Evolutionary conservation across 2,113 vertebrate genomes (phyloP), one percentile per base, ranked within the genome.

Genomic region (Agelaius tricolor): DNA sequence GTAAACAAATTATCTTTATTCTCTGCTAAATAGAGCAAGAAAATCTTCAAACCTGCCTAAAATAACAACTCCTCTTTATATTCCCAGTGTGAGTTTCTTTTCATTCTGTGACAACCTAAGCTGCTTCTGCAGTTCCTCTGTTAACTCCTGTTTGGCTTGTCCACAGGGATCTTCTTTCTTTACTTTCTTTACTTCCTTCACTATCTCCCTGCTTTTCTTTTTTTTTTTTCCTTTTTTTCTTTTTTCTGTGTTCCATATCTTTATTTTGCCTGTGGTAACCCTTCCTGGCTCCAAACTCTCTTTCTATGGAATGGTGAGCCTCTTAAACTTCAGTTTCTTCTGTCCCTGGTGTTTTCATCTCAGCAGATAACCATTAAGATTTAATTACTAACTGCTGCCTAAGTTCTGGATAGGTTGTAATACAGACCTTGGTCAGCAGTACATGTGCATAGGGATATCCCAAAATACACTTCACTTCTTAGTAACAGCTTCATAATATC

Each of bases 1-100:
- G 81, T 95, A 96, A 96, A 95, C 87, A 96, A 96, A 94, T 96
- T 92, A 93, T 87, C 89, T 91, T 96, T 96, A 93, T 92, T 92
- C 84, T 92, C 73, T 95, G 91, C 84, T 97, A 95, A 96, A 96
- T 86, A 95, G 95, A 96, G 92, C 90, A 95, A 93, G 90, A 94
- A 95, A 96, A 91, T 89, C 81, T 95, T 95, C 89, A 94, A 90
- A 86, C 69, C 71, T 87, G 57, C 81, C 80, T 91, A 92, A 95
- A 94, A 94, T 92, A 81, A 92, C 87, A 95, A 33, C 71, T 72
- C 17, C 31, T 81, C 37, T 91, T 94, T 92, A 87, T 93, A 89
- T 61, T 94, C 84, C 54, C 91, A 79, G 52, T 57, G 49, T 61
- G 88, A 90, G n/a, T 62, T 83, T 90, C 69, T 83, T 85, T 87